Evolutionary conservation across 2,888 invertebrate genomes (phyloP).

Genomic region (Dryadula phaetusa): DNA sequence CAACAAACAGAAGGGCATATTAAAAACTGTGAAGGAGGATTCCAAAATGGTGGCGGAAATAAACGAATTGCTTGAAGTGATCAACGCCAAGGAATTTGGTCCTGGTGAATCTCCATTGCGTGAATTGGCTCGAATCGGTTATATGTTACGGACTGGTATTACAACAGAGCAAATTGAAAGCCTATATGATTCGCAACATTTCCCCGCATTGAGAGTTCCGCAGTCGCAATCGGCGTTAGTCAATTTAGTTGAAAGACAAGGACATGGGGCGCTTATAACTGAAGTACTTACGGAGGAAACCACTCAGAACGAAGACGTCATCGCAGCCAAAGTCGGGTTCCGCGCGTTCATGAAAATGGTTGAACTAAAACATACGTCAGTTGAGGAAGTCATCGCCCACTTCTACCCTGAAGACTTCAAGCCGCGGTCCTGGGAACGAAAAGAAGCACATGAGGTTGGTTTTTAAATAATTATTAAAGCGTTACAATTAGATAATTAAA

Average conservation of each 20-base stretch:
- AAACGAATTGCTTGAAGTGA: slow-evolving; percentile 88
- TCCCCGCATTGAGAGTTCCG: slow-evolving; percentile 91
- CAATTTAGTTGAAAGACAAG: slow-evolving; percentile 92
- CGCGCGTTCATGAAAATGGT: slow-evolving; percentile 94
- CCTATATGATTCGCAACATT: slow-evolving; percentile 90
- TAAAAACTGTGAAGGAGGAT: slow-evolving; percentile 82
- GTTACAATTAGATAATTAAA: neutral
- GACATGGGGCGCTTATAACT: slow-evolving; percentile 91
- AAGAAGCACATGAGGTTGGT: slow-evolving; percentile 86
- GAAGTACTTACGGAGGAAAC: slow-evolving; percentile 93
- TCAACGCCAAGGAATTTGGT: slow-evolving; percentile 91
- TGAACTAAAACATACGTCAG: slow-evolving; percentile 90
- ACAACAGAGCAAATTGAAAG: slow-evolving; percentile 90
- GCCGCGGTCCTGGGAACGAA: slow-evolving; percentile 91
- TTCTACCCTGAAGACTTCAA: slow-evolving; percentile 94
- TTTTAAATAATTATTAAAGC: neutral
- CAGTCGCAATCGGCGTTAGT: slow-evolving; percentile 94
- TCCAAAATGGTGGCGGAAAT: slow-evolving; percentile 88
- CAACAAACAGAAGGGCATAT: slow-evolving; percentile 82
- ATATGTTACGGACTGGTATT: slow-evolving; percentile 90
- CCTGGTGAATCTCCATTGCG: slow-evolving; percentile 91
- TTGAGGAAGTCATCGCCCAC: slow-evolving; percentile 93
- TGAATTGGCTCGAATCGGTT: slow-evolving; percentile 93
- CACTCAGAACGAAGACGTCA: slow-evolving; percentile 89
- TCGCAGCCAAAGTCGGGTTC: slow-evolving; percentile 93